Evolutionary conservation across 2,113 vertebrate species (phyloP), one percentile per base, ranked within the genome.

Genomic region (Fulica atra): DNA sequence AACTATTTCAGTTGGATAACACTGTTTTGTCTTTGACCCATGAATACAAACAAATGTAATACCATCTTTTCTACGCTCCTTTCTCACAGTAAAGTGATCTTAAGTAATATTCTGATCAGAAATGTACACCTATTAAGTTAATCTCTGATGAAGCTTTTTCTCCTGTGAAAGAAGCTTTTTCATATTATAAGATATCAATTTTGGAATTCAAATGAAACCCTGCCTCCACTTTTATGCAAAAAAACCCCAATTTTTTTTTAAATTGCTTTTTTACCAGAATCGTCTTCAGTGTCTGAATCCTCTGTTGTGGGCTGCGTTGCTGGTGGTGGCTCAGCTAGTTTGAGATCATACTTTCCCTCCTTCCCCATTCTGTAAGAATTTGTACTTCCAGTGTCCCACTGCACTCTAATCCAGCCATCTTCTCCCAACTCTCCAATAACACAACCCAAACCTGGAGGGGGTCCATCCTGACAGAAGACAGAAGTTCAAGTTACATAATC

Each of bases 281-380:
- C 99, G n/a, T 99, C 99, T 86, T 99, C 99, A 2, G 99, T 99
- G 92, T 99, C 99, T 0, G 99, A 99, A 96, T 99, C 99, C 57
- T 99, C 99, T 6, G 98, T 96, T 11, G 98, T 76, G 18, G 99
- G 98, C 83, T 99, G 99, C 0, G 98, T 87, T 57, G 99, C 95
- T 5, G 98, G 98, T 0, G 99, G 99, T 3, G 99, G 98, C 80
- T 99, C 99, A 7, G 99, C 99, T 88, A 99, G 93, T 95, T 99
- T 99, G 42, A 99, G 98, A 95, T 99, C 99, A 0, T 99, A 99
- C 94, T 99, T 99, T 46, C 99, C 99, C 86, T 99, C 99, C 93
- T 99, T 99, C 38, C 99, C 99, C 99, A 99, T 99, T 77, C 99
- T 97, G 97, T 99, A 99, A 10, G 99, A 99, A 97, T 99, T 99